Evolutionary conservation across 1,140 invertebrate species (phyloP).

Genomic region (Arctopsyche grandis): DNA sequence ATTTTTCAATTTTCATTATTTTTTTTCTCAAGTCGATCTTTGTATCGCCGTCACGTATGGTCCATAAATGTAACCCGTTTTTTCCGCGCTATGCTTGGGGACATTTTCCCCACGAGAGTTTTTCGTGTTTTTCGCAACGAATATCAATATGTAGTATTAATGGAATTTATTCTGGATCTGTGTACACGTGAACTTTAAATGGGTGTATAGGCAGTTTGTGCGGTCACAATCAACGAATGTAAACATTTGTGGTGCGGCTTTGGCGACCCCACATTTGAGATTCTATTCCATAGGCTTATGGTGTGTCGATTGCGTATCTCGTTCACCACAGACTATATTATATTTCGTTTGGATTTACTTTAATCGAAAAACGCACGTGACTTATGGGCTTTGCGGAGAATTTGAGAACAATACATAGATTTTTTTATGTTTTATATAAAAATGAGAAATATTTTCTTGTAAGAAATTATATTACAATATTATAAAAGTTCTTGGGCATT

Average conservation of each 20-base stretch:
- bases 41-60: conserved; percentile 12
- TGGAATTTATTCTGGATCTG: not conserved
- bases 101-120: not conserved
- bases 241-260: conserved; percentile 5
- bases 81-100: not conserved
- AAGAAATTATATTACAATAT: too few species aligned
- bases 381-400: not conserved
- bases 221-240: not conserved
- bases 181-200: too few species aligned
- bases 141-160: conserved; percentile 2
- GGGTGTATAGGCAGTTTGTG: not conserved
- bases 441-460: not conserved
- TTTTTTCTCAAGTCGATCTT: not conserved
- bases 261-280: conserved; percentile 1
- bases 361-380: conserved; percentile 6
- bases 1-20: conserved; percentile 1
- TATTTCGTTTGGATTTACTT: not conserved
- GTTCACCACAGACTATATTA: too few species aligned
- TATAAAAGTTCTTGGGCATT: too few species aligned
- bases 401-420: not conserved
- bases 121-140: not conserved
- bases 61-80: conserved; percentile 15
- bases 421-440: too few species aligned
- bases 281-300: not conserved
- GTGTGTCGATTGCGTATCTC: too few species aligned